Conservation (phyloP, 2,888 invertebrate species). For the Oxycera nigricornis region DNA sequence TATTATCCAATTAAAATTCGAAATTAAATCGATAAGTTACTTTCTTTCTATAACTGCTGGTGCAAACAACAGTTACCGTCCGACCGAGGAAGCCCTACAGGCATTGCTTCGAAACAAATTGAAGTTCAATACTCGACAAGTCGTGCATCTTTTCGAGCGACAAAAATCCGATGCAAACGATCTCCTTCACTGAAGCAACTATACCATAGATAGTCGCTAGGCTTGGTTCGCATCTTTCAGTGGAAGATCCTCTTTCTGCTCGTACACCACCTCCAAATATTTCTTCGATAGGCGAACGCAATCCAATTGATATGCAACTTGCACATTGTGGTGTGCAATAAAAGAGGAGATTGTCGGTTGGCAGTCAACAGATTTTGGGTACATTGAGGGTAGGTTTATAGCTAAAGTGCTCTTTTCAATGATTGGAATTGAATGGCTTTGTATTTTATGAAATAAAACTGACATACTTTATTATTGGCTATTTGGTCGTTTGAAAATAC, state of each 20-base stretch:
- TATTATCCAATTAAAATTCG: conserved; percentile 3
- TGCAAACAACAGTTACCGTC: neutral
- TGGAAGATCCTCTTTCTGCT: neutral
- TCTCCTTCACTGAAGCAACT: neutral
- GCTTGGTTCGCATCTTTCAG: neutral
- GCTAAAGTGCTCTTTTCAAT: too few relatives aligned
- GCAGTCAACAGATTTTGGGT: neutral
- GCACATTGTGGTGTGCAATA: conserved; percentile 9
- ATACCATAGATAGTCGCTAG: neutral
- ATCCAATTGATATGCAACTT: conserved; percentile 15
- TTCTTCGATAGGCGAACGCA: neutral
- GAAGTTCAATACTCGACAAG: conserved; percentile 28
- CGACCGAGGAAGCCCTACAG: neutral
- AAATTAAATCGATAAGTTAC: conserved; percentile 21
- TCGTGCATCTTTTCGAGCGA: conserved; percentile 17
- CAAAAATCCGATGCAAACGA: neutral
- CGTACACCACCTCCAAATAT: too few relatives aligned
- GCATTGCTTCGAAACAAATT: conserved; percentile 12
- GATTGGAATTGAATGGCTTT: too few relatives aligned
- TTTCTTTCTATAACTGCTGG: neutral
- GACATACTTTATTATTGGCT: too few relatives aligned
- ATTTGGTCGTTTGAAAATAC: too few relatives aligned
- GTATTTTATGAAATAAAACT: too few relatives aligned
- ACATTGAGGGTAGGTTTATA: neutral
- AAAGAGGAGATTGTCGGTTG: neutral